phyloP scores from a whole-genome alignment of 2,888 invertebrate species.

The Aporophyla nigra region DNA sequence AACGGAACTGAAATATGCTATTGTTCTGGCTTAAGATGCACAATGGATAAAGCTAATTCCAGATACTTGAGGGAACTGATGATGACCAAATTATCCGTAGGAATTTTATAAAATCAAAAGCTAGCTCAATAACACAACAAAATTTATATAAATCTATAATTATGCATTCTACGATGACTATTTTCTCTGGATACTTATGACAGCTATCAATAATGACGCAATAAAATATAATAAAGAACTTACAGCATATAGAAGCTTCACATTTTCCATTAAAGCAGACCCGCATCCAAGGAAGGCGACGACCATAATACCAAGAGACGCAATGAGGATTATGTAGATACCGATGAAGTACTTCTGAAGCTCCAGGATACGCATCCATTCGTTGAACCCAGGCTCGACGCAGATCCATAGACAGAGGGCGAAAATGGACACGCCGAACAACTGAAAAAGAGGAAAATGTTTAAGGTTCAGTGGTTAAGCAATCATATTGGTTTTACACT shows the following conservation, averaged over 20 bases:
- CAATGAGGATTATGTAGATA: slow-evolving; percentile 94
- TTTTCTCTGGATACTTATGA: too few relatives aligned
- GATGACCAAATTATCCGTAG: too few relatives aligned
- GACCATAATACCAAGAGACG: slow-evolving; percentile 93
- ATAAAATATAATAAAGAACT: slow-evolving; percentile 78
- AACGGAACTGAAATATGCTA: slow-evolving; percentile 5
- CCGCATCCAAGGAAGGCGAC: slow-evolving; percentile 96
- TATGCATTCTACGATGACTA: too few relatives aligned
- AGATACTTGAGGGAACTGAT: neutral
- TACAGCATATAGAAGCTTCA: slow-evolving; percentile 93
- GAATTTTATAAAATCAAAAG: too few relatives aligned
- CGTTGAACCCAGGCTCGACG: slow-evolving; percentile 95
- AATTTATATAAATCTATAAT: too few relatives aligned
- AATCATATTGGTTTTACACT: slow-evolving; percentile 31
- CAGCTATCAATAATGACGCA: too few relatives aligned
- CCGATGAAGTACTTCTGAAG: slow-evolving; percentile 96
- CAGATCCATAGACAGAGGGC: slow-evolving; percentile 95
- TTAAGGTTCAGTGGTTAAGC: slow-evolving; percentile 13
- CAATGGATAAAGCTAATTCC: neutral
- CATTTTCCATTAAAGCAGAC: slow-evolving; percentile 95
- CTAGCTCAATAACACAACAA: too few relatives aligned
- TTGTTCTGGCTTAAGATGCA: neutral
- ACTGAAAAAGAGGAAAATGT: slow-evolving; percentile 88
- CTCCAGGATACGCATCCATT: slow-evolving; percentile 94
- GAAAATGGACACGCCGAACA: slow-evolving; percentile 95